Conservation (phyloP, 2,797 vertebrate species). For the Myripristis jacobus region DNA sequence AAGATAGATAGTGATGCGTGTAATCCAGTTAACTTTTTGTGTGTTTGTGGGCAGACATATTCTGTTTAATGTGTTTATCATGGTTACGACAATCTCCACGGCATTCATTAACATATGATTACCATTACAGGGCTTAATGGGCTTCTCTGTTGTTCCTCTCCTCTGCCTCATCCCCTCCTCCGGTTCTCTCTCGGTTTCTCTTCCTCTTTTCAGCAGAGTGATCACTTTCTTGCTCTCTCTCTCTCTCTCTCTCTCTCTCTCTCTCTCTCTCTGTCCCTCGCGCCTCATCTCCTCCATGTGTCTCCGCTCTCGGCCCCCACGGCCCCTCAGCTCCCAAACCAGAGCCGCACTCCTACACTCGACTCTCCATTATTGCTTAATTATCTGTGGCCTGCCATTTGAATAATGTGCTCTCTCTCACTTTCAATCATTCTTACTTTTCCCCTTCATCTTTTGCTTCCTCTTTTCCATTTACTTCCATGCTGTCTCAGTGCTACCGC, state of each 20-base stretch:
- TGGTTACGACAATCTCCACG: constrained; percentile 73
- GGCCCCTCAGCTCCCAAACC: constrained; percentile 55
- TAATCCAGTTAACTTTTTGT: constrained; percentile 75
- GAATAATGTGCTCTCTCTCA: constrained; percentile 56
- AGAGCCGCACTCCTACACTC: constrained; percentile 55
- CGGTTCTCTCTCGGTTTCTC: constrained; percentile 46
- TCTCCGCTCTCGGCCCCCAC: constrained; percentile 48
- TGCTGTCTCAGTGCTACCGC: constrained; percentile 4
- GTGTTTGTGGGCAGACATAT: constrained; percentile 75
- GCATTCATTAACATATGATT: constrained; percentile 77
- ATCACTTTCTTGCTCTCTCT: constrained; percentile 10
- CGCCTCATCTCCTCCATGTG: constrained; percentile 45
- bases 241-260: constrained; percentile 15
- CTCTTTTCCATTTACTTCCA: constrained; percentile 18
- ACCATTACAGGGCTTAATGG: constrained; percentile 74
- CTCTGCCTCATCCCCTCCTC: constrained; percentile 36
- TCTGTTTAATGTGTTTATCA: constrained; percentile 77
- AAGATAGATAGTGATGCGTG: constrained; percentile 69
- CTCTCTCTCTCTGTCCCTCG: constrained; percentile 9
- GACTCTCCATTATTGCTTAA: constrained; percentile 74
- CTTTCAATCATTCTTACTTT: constrained; percentile 42
- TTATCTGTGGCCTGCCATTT: constrained; percentile 73
- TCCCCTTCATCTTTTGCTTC: constrained; percentile 34
- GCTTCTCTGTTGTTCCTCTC: constrained; percentile 55
- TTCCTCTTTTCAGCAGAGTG: constrained; percentile 26